Evolutionary conservation across 92 coral and sea anemone species (phyloP).

Genomic region (Ricordea florida): DNA sequence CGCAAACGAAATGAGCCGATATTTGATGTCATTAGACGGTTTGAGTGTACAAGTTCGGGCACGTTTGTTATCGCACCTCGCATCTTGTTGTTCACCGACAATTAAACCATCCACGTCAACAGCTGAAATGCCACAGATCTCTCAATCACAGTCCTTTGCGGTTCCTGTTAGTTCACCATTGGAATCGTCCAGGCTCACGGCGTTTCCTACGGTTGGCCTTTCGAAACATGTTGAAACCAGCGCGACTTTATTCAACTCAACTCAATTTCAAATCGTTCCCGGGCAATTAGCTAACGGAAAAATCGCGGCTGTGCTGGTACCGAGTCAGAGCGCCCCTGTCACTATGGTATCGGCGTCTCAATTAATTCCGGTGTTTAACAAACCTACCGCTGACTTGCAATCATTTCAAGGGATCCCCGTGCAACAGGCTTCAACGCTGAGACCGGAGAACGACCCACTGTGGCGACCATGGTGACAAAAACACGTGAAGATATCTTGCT

Average conservation of each 20-base stretch:
- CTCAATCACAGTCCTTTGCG: constrained; percentile 36
- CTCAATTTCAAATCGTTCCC: constrained; percentile 79
- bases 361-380: constrained; percentile 63
- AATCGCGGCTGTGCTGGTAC: constrained; percentile 81
- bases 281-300: constrained; percentile 83
- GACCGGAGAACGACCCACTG: constrained; percentile 51
- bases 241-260: constrained; percentile 12
- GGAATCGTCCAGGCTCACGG: constrained; percentile 16
- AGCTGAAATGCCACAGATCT: constrained; percentile 2
- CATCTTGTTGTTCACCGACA: constrained; percentile 67
- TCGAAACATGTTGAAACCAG: constrained; percentile 9
- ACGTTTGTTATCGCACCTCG: constrained; percentile 81
- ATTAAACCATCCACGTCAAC: constrained; percentile 22
- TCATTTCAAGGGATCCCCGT: constrained; percentile 41
- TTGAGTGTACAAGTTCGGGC: constrained; percentile 72
- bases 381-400: constrained; percentile 42
- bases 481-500: neutral
- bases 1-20: constrained; percentile 73
- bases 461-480: constrained; percentile 82
- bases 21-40: constrained; percentile 53
- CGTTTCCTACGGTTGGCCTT: constrained; percentile 13
- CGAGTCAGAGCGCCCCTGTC: constrained; percentile 59
- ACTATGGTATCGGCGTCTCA: constrained; percentile 59
- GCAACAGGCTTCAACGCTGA: constrained; percentile 10
- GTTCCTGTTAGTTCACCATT: constrained; percentile 13